Percentiles rank a stretch among this genome's conserved stretches.
Conservation (phyloP, 2,888 invertebrate species). For the Eupithecia abbreviata region DNA sequence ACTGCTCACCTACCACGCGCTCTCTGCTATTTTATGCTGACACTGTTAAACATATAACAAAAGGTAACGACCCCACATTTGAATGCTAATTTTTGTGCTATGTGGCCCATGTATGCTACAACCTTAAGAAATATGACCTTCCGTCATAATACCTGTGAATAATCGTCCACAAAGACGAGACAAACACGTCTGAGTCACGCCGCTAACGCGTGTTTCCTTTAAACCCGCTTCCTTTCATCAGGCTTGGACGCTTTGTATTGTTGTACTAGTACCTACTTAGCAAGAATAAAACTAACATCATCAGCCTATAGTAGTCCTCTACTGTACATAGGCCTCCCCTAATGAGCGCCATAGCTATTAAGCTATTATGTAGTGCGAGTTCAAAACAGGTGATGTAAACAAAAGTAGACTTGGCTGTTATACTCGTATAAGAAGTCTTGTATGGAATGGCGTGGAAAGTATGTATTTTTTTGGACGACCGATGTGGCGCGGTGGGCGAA, state of each 20-base stretch:
- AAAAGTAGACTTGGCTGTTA: not conserved
- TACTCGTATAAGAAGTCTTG: not conserved
- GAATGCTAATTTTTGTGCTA: not conserved
- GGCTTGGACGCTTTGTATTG: not conserved
- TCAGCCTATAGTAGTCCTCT: no score
- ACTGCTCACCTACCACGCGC: not conserved
- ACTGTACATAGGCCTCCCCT: no score
- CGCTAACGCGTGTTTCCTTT: constrained; percentile 26
- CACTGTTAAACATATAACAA: not conserved
- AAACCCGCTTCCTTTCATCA: constrained; percentile 20
- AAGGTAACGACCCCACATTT: not conserved
- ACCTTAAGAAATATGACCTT: not conserved
- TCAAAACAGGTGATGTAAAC: not conserved
- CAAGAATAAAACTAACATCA: not conserved
- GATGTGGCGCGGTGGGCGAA: no score
- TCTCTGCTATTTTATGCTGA: not conserved
- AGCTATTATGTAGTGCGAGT: no score
- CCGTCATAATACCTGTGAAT: not conserved
- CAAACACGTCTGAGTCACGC: constrained; percentile 24
- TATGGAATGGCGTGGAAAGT: no score
- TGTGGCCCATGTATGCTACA: not conserved
- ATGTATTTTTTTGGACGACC: no score
- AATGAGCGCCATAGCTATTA: no score
- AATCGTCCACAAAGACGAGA: constrained; percentile 11
- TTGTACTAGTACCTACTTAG: not conserved